Base-by-base conservation (phyloP, 2,113 vertebrate species). In the Oreochromis aureus region DNA sequence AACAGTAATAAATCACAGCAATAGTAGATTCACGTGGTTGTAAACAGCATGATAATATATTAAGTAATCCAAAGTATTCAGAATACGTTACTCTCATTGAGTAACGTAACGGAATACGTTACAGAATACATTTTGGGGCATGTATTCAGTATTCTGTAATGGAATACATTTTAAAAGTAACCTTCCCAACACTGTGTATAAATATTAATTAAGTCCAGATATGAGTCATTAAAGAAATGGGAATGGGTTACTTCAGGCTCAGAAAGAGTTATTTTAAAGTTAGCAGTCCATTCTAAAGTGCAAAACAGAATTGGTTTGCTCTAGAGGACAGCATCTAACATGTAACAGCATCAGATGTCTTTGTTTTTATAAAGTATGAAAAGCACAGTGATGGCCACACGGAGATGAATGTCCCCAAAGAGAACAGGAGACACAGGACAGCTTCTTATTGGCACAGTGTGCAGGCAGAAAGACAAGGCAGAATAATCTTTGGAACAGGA, bases 281-380 rank as follows among this genome's bases (percentile, higher is more conserved):
- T 73, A 88, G 22, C 34, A 63, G 59, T 61, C 58, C n/a, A 36
- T 48, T 79, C 22, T 69, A 71, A 39, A 13, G 66, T 56, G 69
- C 80, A 59, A 36, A 80, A 55, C 53, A 82, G 69, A 80, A 71
- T 34, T 32, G 19, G 41, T 81, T 4, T 24, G 39, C 69, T 73
- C 82, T 19, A 22, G 18, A 80, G 83, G 58, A 63, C 63, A 46
- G n/a, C 18, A 54, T 80, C 81, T 71, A 59, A 69, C 32, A 84
- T 82, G 81, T 58, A 36, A 51, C 80, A 44, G 71, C 58, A 24
- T 44, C 66, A 71, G 39, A 71, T 71, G 39, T 44, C 39, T 86
- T 82, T 86, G 59, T 80, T 89, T 86, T 81, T 36, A 78, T 76
- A 46, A 61, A 89, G 71, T 82, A 34, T 39, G 53, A 90, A 87